Evolutionary conservation across 2,888 invertebrate species (phyloP), one percentile per base, ranked within the genome.

Genomic region (Tetragonisca angustula): DNA sequence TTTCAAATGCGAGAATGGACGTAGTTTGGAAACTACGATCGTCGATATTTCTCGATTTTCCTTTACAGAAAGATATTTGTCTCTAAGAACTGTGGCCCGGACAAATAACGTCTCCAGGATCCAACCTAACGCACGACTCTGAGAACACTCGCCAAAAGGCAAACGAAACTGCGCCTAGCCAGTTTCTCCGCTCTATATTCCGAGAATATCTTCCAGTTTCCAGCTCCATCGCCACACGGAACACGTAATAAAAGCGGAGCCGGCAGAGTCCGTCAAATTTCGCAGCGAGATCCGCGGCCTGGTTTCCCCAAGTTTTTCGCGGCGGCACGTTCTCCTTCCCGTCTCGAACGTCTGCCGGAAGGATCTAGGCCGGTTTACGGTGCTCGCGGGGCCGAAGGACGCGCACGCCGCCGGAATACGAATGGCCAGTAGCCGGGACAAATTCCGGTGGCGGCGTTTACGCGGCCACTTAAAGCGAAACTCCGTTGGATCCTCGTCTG

Each of bases 381-480:
- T 69, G 49, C 54, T 49, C 32, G 59, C n/a, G 19, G 62, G 62
- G 13, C 27, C 24, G 73, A 64, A 24, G 54, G 49, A 67, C 72
- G 70, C 59, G 75, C 56, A 72, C 83, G 77, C 69, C 62, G n/a
- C 54, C 69, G 71, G 90, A 88, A 89, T 89, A 87, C 87, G 81
- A 89, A 88, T 86, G 78, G 62, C 74, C 79, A n/a, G 69, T 36
- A 62, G 15, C 79, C 77, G 54, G 27, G 76, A 43, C 70, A 81
- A 84, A 84, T 88, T 85, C 83, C 52, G 67, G 56, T 19, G 13
- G 64, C 72, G 82, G 78, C 83, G 85, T 87, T 89, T 87, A 81
- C 84, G 78, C 81, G 84, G 76, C 72, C 88, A 87, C 83, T 90
- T 90, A 87, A 89, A 85, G 76, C 90, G 88, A 88, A 81, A 87